phyloP scores from a whole-genome alignment of 37 sponge, comb jelly and placozoan species.

The Beroe forskalii region DNA sequence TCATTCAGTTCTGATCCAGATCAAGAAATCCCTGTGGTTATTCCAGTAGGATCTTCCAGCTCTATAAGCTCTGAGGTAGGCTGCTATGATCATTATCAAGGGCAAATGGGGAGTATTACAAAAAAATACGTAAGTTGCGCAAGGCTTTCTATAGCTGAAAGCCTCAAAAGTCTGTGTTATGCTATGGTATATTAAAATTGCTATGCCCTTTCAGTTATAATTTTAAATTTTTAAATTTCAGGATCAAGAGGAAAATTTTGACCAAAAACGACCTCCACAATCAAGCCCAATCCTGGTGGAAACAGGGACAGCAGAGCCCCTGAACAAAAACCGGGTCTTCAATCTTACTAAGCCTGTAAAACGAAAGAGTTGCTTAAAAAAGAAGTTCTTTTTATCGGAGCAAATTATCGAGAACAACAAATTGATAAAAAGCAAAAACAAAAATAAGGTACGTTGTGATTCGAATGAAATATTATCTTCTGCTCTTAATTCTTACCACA shows the following conservation, averaged over 20 bases:
- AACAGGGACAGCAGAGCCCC: too few relatives aligned
- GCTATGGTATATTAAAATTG: neutral
- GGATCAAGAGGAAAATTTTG: too few relatives aligned
- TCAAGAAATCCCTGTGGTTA: neutral
- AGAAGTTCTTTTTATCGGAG: neutral
- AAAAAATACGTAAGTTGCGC: too few relatives aligned
- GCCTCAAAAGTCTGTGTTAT: neutral
- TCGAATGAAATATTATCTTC: too few relatives aligned
- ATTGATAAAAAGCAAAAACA: neutral
- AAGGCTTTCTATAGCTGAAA: neutral
- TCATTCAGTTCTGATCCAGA: constrained; percentile 50
- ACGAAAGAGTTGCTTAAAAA: neutral
- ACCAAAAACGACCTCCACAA: too few relatives aligned
- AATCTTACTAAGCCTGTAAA: too few relatives aligned
- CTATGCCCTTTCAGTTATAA: neutral
- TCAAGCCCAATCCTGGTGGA: too few relatives aligned
- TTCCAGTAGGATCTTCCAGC: neutral
- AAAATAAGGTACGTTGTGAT: neutral
- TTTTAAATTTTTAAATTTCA: neutral
- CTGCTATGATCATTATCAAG: too few relatives aligned
- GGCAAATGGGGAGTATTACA: too few relatives aligned
- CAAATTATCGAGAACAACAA: neutral
- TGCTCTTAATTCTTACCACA: too few relatives aligned
- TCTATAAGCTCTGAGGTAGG: constrained; percentile 8
- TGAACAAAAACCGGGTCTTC: too few relatives aligned